Conservation (phyloP, 2,113 vertebrate species). For the Tympanuchus pallidicinctus region DNA sequence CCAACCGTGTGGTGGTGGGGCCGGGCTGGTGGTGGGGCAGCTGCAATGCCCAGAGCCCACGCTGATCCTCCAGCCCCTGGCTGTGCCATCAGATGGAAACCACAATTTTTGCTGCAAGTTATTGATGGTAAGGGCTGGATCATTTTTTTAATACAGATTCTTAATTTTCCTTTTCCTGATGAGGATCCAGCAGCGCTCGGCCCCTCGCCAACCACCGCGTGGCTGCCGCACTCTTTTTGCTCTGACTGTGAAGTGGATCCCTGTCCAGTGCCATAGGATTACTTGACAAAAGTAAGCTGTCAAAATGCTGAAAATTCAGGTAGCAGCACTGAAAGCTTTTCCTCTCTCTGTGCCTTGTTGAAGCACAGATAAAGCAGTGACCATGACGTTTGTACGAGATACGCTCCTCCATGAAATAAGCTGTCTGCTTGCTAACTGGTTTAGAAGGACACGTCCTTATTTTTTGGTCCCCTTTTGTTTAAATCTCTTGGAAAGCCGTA, state of each 20-base stretch:
- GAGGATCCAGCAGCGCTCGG: background rate
- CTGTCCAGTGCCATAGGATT: background rate
- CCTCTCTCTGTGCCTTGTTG: background rate
- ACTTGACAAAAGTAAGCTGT: slow-evolving; percentile 61
- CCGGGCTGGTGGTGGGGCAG: background rate
- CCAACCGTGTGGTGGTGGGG: background rate
- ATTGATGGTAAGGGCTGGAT: slow-evolving; percentile 28
- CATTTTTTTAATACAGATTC: background rate
- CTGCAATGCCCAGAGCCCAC: rapidly evolving
- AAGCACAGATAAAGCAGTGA: slow-evolving; percentile 48
- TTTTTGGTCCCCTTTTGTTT: background rate
- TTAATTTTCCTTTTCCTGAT: background rate
- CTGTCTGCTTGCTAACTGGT: slow-evolving; percentile 46
- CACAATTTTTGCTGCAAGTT: background rate
- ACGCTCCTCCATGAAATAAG: slow-evolving; percentile 13
- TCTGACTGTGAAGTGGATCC: slow-evolving; percentile 53
- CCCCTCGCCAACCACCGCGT: background rate
- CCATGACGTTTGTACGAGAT: background rate
- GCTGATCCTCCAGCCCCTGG: background rate
- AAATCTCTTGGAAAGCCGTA: background rate
- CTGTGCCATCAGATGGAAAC: background rate
- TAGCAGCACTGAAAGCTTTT: slow-evolving; percentile 67
- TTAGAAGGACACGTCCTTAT: background rate
- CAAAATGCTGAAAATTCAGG: slow-evolving; percentile 39
- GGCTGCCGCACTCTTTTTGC: background rate